Evolutionary conservation across 2,888 invertebrate species (phyloP).

Genomic region (Pterostichus madidus): DNA sequence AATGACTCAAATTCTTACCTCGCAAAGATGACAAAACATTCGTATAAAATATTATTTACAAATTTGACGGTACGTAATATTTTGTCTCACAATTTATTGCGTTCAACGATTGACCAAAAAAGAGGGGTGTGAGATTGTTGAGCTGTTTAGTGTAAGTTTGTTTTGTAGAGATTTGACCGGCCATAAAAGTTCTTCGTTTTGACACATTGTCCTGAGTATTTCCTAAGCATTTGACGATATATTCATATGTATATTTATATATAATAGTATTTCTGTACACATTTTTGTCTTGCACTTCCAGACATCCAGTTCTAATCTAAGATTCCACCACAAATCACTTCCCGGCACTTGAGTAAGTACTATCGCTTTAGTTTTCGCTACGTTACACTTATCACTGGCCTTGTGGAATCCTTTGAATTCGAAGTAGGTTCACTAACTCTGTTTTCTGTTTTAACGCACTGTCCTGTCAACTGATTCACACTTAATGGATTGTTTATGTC

Average conservation of each 20-base stretch:
- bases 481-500: constrained; percentile 95
- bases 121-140: no score
- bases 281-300: constrained; percentile 43
- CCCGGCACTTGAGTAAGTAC: constrained; percentile 40
- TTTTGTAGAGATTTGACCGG: background rate
- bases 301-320: background rate
- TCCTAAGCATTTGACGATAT: constrained; percentile 63
- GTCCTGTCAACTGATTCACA: constrained; percentile 93
- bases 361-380: constrained; percentile 71
- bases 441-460: constrained; percentile 76
- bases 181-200: constrained; percentile 38
- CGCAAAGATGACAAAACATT: background rate
- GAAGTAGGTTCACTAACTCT: constrained; percentile 72
- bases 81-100: no score
- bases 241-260: constrained; percentile 61
- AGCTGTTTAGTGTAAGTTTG: no score
- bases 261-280: constrained; percentile 63
- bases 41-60: no score
- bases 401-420: constrained; percentile 74
- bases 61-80: no score
- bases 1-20: background rate
- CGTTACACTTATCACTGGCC: constrained; percentile 77
- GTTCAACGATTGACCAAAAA: no score
- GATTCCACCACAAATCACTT: constrained; percentile 5
- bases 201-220: constrained; percentile 66